phyloP scores from a whole-genome alignment of 2,113 vertebrate genomes.

The Dromas ardeola region DNA sequence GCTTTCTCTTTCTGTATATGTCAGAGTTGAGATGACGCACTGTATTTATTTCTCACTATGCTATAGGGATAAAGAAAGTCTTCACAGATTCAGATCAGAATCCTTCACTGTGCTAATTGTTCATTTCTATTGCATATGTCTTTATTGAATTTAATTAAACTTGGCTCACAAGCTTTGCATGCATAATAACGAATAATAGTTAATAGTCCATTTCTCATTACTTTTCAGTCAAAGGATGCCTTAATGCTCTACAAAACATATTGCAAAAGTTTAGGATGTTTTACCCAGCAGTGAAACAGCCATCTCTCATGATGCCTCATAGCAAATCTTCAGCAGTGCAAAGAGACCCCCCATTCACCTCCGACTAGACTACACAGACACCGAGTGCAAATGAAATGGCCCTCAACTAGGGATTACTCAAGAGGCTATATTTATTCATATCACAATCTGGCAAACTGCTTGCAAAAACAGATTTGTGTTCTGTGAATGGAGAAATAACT shows the following conservation, averaged over 20 bases:
- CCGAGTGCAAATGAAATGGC: not conserved
- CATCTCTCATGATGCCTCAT: not conserved
- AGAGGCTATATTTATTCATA: not conserved
- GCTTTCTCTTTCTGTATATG: not conserved
- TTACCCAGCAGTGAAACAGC: not conserved
- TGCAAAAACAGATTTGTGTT: not conserved
- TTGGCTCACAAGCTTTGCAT: not conserved
- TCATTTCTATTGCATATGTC: slow-evolving; percentile 3
- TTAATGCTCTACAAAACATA: not conserved
- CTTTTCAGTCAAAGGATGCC: not conserved
- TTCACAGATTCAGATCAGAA: not conserved
- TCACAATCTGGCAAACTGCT: not conserved
- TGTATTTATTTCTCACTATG: not conserved
- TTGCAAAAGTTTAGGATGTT: not conserved
- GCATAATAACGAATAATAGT: not conserved
- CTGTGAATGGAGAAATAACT: not conserved
- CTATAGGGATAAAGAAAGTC: not conserved
- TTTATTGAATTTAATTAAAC: slow-evolving; percentile 25
- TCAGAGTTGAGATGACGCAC: not conserved
- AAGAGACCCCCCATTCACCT: not conserved
- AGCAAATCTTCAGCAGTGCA: not conserved
- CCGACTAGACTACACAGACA: not conserved
- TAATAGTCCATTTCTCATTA: not conserved
- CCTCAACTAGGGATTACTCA: not conserved
- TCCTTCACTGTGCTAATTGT: not conserved